phyloP scores from a whole-genome alignment of 2,797 vertebrate species.

The Rhinoraja longicauda region DNA sequence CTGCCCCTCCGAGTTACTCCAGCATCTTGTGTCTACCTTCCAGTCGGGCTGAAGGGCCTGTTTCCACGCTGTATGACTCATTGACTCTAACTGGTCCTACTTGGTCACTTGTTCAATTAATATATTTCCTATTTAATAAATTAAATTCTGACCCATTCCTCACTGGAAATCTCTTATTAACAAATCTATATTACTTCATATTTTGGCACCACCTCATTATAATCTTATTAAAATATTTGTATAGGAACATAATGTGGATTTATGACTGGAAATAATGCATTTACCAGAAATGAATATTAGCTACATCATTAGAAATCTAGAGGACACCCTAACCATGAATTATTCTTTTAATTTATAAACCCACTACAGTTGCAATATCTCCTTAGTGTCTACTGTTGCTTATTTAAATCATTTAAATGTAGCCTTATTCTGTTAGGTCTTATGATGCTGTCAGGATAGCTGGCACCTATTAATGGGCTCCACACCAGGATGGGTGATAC shows the following conservation, averaged over 20 bases:
- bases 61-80: no score
- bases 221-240: not conserved
- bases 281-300: not conserved
- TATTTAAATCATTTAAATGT: not conserved
- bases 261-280: not conserved
- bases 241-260: not conserved
- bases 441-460: not conserved
- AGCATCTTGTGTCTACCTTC: no score
- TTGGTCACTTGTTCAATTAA: not conserved
- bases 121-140: not conserved
- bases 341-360: not conserved
- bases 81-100: not conserved
- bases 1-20: no score
- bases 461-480: not conserved
- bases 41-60: no score
- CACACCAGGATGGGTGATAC: not conserved
- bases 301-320: not conserved
- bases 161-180: not conserved
- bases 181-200: not conserved
- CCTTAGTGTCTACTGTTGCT: not conserved
- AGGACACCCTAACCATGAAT: not conserved
- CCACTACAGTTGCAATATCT: not conserved
- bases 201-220: not conserved
- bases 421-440: not conserved
- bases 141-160: not conserved